Evolutionary conservation across 2,797 vertebrate species (phyloP).

Genomic region (Danio tinwini): DNA sequence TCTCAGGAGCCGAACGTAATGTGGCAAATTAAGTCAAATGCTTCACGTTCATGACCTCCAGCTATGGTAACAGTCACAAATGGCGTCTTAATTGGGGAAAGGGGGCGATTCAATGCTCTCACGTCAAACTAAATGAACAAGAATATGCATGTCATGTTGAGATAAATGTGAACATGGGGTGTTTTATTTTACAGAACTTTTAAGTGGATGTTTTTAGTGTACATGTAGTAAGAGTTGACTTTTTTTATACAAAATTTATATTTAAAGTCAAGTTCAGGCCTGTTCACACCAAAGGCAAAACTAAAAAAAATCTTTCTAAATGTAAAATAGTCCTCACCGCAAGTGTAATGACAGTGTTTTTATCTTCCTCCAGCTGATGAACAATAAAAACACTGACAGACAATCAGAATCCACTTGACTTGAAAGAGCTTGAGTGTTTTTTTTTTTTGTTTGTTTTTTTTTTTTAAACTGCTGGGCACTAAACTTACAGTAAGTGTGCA

Average conservation of each 20-base stretch:
- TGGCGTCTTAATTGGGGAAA: slow-evolving; percentile 12
- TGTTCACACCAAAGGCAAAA: background rate
- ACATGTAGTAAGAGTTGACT: background rate
- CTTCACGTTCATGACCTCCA: slow-evolving; percentile 36
- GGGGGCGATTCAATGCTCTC: slow-evolving; percentile 17
- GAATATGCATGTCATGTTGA: background rate
- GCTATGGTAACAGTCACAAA: slow-evolving; percentile 13
- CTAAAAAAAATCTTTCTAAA: no score
- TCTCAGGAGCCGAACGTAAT: slow-evolving; percentile 39
- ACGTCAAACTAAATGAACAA: background rate
- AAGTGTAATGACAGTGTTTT: no score
- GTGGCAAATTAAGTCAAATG: slow-evolving; percentile 42
- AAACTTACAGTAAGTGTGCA: no score
- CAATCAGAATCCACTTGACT: no score
- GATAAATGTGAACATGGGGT: background rate
- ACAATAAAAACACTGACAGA: no score
- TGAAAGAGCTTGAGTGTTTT: no score
- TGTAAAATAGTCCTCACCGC: no score
- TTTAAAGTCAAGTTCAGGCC: no score
- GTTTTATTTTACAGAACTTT: background rate
- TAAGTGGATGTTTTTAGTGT: background rate
- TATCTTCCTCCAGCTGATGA: no score
- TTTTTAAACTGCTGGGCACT: no score
- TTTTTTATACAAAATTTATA: no score
- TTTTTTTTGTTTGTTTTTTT: no score